Conservation (phyloP, 2,797 vertebrate genomes). For the Chaetodon trifasciatus region DNA sequence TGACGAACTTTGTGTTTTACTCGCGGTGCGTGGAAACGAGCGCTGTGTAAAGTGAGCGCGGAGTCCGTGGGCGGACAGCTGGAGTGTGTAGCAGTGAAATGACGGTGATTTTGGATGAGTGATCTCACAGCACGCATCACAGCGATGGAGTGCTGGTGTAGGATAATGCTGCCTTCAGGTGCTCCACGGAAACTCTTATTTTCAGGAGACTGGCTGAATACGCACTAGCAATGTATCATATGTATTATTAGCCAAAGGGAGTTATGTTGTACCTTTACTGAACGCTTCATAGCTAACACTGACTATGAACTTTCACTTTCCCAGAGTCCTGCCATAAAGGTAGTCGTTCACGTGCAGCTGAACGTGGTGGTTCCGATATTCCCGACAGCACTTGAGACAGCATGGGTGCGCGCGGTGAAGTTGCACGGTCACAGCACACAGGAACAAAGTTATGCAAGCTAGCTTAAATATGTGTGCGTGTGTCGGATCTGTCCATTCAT, state of each 20-base stretch:
- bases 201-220: not conserved
- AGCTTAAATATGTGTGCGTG: not conserved
- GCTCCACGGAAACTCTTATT: conserved; percentile 61
- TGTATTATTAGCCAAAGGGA: rapidly evolving
- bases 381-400: conserved; percentile 23
- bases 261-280: not conserved
- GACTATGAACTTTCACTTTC: not conserved
- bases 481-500: conserved; percentile 13
- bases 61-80: not conserved
- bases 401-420: conserved; percentile 41
- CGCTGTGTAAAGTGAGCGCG: not conserved
- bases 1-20: not conserved
- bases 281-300: rapidly evolving
- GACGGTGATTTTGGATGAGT: conserved; percentile 84
- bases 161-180: conserved; percentile 72
- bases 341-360: conserved; percentile 17
- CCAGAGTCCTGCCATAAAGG: not conserved
- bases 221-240: rapidly evolving
- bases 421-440: conserved; percentile 58
- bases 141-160: conserved; percentile 52
- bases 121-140: conserved; percentile 74
- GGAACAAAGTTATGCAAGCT: conserved; percentile 65
- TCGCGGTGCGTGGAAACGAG: not conserved
- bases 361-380: not conserved
- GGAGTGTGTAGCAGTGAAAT: conserved; percentile 54